Conservation (phyloP, 2,113 vertebrate genomes). For the Vidua chalybeata region DNA sequence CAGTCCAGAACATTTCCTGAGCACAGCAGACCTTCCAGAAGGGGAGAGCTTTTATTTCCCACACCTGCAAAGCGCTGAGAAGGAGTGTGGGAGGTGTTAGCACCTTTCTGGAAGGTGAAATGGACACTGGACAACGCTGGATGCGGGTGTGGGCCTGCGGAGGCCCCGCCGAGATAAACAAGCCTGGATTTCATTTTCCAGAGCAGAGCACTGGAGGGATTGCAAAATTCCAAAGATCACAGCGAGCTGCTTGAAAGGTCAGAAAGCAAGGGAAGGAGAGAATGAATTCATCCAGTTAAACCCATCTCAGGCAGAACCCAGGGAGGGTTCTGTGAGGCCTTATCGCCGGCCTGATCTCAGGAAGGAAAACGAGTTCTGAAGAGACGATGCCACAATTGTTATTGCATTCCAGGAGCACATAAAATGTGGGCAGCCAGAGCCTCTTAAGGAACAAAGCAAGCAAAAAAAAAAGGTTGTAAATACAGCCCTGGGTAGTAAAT, state of each 20-base stretch:
- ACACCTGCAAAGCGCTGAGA: rapidly evolving
- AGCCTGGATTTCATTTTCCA: neutral
- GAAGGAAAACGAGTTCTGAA: conserved; percentile 38
- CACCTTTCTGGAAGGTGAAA: rapidly evolving
- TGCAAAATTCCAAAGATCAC: neutral
- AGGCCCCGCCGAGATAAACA: neutral
- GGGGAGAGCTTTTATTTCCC: neutral
- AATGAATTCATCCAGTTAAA: neutral
- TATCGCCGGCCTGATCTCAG: conserved; percentile 1
- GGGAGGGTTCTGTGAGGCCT: neutral
- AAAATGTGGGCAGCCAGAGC: conserved; percentile 63
- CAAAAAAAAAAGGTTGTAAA: conserved; percentile 31
- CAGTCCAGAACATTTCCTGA: neutral
- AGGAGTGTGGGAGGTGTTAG: neutral
- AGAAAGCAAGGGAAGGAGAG: neutral
- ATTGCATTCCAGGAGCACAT: conserved; percentile 47
- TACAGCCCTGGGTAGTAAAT: conserved; percentile 39
- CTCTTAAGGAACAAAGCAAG: conserved; percentile 57
- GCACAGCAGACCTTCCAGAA: neutral
- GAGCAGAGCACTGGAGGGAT: neutral
- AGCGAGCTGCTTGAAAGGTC: conserved; percentile 17
- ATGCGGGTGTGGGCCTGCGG: neutral
- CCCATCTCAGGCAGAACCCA: neutral
- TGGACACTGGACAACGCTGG: neutral
- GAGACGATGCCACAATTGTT: conserved; percentile 61